A percentile compares a stretch with the other conserved stretches of the same genome.
Conservation (phyloP, 1,140 invertebrate species). For the Papilio polyxenes region DNA sequence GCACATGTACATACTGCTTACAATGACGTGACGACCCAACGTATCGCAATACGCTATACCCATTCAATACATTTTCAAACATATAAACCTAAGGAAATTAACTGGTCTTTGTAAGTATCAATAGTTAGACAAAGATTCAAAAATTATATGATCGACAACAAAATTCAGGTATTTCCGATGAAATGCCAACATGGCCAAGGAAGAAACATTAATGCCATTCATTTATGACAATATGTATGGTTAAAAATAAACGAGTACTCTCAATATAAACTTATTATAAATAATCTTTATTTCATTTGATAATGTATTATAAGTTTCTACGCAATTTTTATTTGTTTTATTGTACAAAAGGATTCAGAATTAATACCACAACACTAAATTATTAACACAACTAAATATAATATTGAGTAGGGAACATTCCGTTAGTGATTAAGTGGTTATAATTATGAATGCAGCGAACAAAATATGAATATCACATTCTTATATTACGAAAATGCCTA, state of each 20-base stretch:
- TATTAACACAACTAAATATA: background rate
- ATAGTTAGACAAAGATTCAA: background rate
- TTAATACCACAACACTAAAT: background rate
- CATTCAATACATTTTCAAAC: background rate
- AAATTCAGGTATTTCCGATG: background rate
- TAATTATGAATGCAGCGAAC: background rate
- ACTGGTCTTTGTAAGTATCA: too few relatives aligned
- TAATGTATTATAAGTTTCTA: too few relatives aligned
- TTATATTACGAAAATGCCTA: background rate
- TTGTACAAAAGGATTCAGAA: background rate
- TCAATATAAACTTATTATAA: background rate
- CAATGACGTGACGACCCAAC: slow-evolving; percentile 87
- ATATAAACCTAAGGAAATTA: background rate
- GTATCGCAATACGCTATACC: slow-evolving; percentile 84
- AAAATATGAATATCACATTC: background rate
- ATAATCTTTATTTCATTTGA: background rate
- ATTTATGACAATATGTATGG: background rate
- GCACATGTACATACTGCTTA: slow-evolving; percentile 80
- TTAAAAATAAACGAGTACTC: background rate
- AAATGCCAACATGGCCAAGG: background rate
- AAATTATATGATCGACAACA: background rate
- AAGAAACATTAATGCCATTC: background rate
- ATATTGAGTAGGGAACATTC: background rate
- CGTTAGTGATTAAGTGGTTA: background rate
- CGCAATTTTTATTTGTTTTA: background rate